Evolutionary conservation across 23 tunicate species (phyloP), one percentile per base, ranked within the genome.

Genomic region (Pegea sp.): DNA sequence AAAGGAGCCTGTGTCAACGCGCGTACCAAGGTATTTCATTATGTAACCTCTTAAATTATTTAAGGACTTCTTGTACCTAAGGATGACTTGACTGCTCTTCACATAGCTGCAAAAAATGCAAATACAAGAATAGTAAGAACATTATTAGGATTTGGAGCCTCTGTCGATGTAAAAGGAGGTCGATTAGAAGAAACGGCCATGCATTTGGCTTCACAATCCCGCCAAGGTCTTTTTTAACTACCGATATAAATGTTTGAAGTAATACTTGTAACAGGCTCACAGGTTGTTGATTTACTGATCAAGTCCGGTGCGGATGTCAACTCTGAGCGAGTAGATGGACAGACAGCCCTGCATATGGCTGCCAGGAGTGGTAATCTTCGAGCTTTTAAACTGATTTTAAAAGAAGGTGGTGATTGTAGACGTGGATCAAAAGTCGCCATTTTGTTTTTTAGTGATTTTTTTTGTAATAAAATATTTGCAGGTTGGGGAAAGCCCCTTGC

Each of bases 1-100:
- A 84, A 84, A 62, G 95, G 95, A 33, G 95, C 95, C 22, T 76
- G 68, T 52, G 95, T 84, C 23, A 76, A 73, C 25, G 95, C 95
- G 0, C 64, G 84, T 43, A 84, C 84, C 0, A 84, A 84, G 64
- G 95, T 74, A 54, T 38, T 16, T 38, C 46, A 16, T 38, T 38
- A 8, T 38, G 46, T 8, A 16, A 16, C 11, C 11, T 8, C 11
- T 8, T 8, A 8, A 16, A 38, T 8, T 38, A 8, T 38, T 8
- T 38, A 38, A 11, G 11, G 16, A 7, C 44, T 56, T 56, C 24
- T 38, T 59, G 21, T 25, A 11, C 5, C 52, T 53, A 24, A 84
- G 95, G 80, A 84, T 58, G 65, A 84, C 20, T 32, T 67, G 26
- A 84, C 95, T 4, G 76, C 95, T 0, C 59, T 84, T 0, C 95